phyloP scores from a whole-genome alignment of 2,113 vertebrate genomes.

The human (Homo sapiens) region DNA sequence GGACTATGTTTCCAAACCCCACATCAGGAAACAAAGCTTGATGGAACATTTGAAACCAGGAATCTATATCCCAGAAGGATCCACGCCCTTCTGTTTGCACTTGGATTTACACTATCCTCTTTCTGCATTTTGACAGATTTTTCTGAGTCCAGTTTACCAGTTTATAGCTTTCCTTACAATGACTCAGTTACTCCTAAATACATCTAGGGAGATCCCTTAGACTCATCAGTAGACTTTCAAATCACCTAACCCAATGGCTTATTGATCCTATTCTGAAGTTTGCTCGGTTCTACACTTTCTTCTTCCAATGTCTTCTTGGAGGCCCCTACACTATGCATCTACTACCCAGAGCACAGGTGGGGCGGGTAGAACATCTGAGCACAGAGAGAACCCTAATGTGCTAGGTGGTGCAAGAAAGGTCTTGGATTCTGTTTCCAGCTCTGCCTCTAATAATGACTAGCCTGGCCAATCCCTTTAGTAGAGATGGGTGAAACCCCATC shows the following conservation, averaged over 20 bases:
- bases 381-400: not conserved
- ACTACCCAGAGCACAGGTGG: not conserved
- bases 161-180: not conserved
- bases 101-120: not conserved
- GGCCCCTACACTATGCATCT: not conserved
- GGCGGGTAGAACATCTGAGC: not conserved
- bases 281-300: not conserved
- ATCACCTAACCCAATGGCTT: not conserved
- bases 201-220: not conserved
- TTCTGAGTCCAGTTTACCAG: not conserved
- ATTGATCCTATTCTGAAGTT: not conserved
- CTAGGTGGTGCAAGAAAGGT: not conserved
- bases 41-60: not conserved
- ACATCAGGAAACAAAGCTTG: not conserved
- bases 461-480: too few relatives aligned
- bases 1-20: not conserved
- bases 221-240: not conserved
- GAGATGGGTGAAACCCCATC: too few relatives aligned
- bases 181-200: not conserved
- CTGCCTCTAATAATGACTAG: not conserved
- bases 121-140: not conserved
- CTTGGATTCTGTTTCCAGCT: not conserved
- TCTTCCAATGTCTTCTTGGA: not conserved
- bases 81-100: not conserved
- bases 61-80: not conserved